Evolutionary conservation across 2,888 invertebrate genomes (phyloP).

Genomic region (Taphrorychus bicolor): DNA sequence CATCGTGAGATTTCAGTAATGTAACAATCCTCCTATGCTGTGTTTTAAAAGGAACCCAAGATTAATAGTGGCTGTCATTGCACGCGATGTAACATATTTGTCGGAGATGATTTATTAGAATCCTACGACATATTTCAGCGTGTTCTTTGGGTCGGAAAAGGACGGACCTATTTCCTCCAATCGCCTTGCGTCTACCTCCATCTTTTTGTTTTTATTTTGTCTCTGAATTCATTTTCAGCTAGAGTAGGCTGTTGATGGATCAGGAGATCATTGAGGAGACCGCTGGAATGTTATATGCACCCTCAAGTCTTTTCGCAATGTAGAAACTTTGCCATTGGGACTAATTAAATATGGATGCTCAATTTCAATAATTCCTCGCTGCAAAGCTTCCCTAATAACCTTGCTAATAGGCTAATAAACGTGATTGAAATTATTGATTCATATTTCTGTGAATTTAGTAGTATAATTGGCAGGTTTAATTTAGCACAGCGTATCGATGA

Average conservation of each 20-base stretch:
- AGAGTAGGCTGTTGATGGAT: neutral
- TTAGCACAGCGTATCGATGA: too few relatives aligned
- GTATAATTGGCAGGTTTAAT: too few relatives aligned
- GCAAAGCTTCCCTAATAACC: too few relatives aligned
- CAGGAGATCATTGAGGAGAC: neutral
- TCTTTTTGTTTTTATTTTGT: neutral
- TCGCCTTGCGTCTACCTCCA: neutral
- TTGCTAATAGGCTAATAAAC: neutral
- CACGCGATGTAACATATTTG: constrained; percentile 44
- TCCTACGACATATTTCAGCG: constrained; percentile 1
- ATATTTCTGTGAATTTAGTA: too few relatives aligned
- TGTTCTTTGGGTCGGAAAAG: neutral
- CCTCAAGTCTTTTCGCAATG: too few relatives aligned
- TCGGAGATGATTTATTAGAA: constrained; percentile 41
- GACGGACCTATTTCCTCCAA: neutral
- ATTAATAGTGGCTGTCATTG: constrained; percentile 44
- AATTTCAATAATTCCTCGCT: too few relatives aligned
- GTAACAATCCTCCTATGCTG: constrained; percentile 1
- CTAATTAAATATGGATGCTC: too few relatives aligned
- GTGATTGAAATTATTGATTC: too few relatives aligned
- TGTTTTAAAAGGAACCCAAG: constrained; percentile 26
- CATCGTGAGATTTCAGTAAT: constrained; percentile 3
- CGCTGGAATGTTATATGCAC: neutral
- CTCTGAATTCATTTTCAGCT: neutral
- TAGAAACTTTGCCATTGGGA: too few relatives aligned